Base-by-base conservation (phyloP, 2,888 invertebrate species). In the Pasiphila rectangulata region DNA sequence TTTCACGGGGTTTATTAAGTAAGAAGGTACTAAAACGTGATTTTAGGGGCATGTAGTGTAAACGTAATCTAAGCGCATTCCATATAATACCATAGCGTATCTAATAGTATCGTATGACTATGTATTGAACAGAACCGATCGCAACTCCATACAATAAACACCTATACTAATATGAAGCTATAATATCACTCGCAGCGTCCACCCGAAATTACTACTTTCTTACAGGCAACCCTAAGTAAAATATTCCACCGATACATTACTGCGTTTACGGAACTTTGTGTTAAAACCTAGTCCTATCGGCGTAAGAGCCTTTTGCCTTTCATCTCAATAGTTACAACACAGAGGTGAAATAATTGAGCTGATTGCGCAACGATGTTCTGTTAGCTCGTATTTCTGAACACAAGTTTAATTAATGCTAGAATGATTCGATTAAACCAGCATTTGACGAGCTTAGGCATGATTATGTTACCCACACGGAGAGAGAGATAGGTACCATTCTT, bases 321-420 rank as follows among this genome's bases (percentile, higher is more conserved):
- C 39, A 27, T 38, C 27, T 30, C 25, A 25, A 39, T 29, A 38
- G 39, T 39, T 43, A 38, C 32, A n/a, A n/a, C n/a, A 39, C 12
- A 6, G 25, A 27, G 23, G 25, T 7, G 21, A 29, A 39, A 40
- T 46, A 34, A 39, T 35, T 46, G 20, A 20, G 27, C 20, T 15
- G 32, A 39, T 20, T 24, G n/a, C n/a, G 37, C 38, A 25, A 27
- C 21, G 38, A 13, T 20, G 7, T 19, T 32, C 21, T 35, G 20
- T 10, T 35, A 24, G 30, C 19, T 35, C 24, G 37, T 25, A 42
- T 43, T 38, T 38, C 38, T 48, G 21, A 43, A 48, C 38, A 27
- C 27, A 15, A 35, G 32, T 42, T 47, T 34, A 38, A 48, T 38
- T 47, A 37, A 42, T 27, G 38, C 23, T 38, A 29, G 20, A 19